Base-by-base conservation (phyloP, 2,113 vertebrate species). In the Bujurquina vittata region DNA sequence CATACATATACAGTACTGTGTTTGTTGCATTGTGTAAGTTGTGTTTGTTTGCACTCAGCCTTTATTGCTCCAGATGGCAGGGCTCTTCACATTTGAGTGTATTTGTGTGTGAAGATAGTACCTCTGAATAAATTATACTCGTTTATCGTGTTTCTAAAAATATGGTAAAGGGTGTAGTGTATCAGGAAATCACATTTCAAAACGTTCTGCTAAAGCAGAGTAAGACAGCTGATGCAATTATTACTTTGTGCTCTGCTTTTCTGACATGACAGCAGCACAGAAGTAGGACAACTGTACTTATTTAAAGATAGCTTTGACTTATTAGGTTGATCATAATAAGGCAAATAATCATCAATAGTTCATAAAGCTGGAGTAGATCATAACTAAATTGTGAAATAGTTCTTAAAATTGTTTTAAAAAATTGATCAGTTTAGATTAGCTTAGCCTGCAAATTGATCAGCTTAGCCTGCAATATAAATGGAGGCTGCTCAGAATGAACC, bases 61-160 rank as follows among this genome's bases (percentile, higher is more conserved):
- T 61, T 69, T 75, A 74, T 73, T 56, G 54, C 10, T 75, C 73
- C 79, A 87, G 79, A 80, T 83, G 78, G 73, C 65, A 35, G 57
- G 40, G 55, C 73, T 72, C 59, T 74, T 74, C 22, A 67, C 57
- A 55, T 87, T 43, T 56, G 29, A 81, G 55, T 74, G 67, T 81
- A 62, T 79, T 60, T 73, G 55, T 17, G 29, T 85, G 63, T 74
- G 3, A 77, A n/a, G 72, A 72, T 43, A 55, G 46, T 60, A 63
- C 74, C 33, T 63, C 54, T 22, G 72, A 81, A 85, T 74, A 46
- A 67, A 74, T 74, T 62, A 22, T 52, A 62, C 72, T 62, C 82
- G 77, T 69, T 78, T 59, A 57, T 58, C 11, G 4, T 43, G 22
- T 56, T 80, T 74, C 57, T 78, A 59, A 76, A 85, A 84, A 80